Evolutionary conservation across 2,113 vertebrate species (phyloP).

Genomic region (Corythoichthys haematopterus): DNA sequence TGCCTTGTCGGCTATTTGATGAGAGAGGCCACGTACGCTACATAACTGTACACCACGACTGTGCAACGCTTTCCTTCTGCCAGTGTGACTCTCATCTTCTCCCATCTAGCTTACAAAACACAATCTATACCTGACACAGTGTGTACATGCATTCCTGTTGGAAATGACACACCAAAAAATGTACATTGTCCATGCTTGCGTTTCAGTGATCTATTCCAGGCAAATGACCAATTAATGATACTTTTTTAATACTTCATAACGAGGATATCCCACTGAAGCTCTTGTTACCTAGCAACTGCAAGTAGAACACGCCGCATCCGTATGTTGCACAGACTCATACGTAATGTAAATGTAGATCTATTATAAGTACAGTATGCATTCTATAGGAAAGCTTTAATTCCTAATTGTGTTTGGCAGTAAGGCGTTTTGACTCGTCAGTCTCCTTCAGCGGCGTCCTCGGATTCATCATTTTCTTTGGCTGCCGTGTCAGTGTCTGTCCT

Average conservation of each 20-base stretch:
- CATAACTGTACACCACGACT: conserved; percentile 5
- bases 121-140: no score
- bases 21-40: conserved; percentile 35
- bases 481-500: conserved; percentile 30
- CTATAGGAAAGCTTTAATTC: conserved; percentile 1
- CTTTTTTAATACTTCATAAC: conserved; percentile 71
- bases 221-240: conserved; percentile 67
- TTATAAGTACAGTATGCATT: conserved; percentile 16
- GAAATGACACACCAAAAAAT: conserved; percentile 9
- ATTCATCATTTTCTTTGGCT: conserved; percentile 46
- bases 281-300: conserved; percentile 79
- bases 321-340: conserved; percentile 36
- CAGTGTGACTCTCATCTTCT: conserved; percentile 3
- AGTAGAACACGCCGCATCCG: conserved; percentile 49
- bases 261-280: conserved; percentile 65
- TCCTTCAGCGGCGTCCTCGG: conserved; percentile 31
- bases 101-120: conserved; percentile 2
- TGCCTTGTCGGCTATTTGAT: conserved; percentile 59
- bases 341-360: conserved; percentile 41
- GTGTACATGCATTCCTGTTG: conserved; percentile 2
- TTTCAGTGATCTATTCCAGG: conserved; percentile 31
- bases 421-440: conserved; percentile 34
- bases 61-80: conserved; percentile 25
- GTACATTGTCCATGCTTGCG: not conserved
- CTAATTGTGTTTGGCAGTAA: not conserved